Evolutionary conservation across 2,888 invertebrate species (phyloP).

Genomic region (Drosophila mulleri): DNA sequence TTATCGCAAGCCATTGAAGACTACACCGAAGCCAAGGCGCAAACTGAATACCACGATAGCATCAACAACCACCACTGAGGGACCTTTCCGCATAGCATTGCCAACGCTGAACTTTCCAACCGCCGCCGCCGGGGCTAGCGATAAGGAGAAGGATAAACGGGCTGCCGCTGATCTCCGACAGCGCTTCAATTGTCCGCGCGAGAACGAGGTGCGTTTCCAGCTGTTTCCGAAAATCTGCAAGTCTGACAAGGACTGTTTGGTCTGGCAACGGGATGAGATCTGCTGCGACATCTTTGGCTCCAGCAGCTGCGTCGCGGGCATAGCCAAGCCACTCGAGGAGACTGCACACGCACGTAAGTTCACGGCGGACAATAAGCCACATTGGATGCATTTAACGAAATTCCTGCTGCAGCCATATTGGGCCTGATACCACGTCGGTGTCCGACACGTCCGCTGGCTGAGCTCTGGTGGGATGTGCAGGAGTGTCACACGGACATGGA

Average conservation of each 20-base stretch:
- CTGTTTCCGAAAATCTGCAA: slow-evolving; percentile 84
- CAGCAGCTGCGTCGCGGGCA: slow-evolving; percentile 87
- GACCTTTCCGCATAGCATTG: slow-evolving; percentile 81
- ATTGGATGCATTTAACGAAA: too few relatives aligned
- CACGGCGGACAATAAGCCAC: too few relatives aligned
- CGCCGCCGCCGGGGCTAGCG: slow-evolving; percentile 20
- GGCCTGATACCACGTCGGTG: slow-evolving; percentile 90
- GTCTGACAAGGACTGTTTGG: slow-evolving; percentile 81
- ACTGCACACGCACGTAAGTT: slow-evolving; percentile 81
- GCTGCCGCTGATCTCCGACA: slow-evolving; percentile 68
- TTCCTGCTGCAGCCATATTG: slow-evolving; percentile 87
- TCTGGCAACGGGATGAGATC: slow-evolving; percentile 82
- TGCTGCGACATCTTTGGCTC: slow-evolving; percentile 85
- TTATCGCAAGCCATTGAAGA: slow-evolving; percentile 53
- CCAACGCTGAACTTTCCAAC: slow-evolving; percentile 73
- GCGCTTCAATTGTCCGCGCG: slow-evolving; percentile 84
- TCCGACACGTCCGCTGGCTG: slow-evolving; percentile 89
- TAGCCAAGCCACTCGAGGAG: slow-evolving; percentile 86
- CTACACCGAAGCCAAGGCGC: slow-evolving; percentile 45
- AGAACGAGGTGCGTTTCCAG: slow-evolving; percentile 85
- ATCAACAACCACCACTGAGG: slow-evolving; percentile 63
- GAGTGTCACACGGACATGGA: slow-evolving; percentile 89
- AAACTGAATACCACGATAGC: slow-evolving; percentile 7
- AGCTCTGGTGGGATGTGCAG: slow-evolving; percentile 89
- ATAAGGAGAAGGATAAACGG: slow-evolving; percentile 84